These are phyloP conservation scores for Nyctibius grandis DNA, from an alignment of 2,797 vertebrate genomes.

Conservation along the genomic window DNA sequence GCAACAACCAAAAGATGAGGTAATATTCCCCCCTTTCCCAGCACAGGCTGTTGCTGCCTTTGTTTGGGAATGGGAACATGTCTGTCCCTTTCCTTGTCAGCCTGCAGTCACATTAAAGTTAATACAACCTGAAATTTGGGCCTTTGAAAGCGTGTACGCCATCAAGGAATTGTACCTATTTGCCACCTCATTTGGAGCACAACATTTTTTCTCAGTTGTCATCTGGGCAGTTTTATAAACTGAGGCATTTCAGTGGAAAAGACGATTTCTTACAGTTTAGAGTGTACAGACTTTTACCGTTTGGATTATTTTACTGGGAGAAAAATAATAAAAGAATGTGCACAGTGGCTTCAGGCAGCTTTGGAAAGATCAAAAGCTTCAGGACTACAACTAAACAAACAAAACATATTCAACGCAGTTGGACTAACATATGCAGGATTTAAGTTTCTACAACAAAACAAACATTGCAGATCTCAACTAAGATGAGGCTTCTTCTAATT, in stretches of 20 bases:
- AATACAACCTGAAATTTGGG: not conserved
- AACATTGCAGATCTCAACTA: not conserved
- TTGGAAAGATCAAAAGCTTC: not conserved
- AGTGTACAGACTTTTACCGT: not conserved
- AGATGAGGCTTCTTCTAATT: not conserved
- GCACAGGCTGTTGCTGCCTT: not conserved
- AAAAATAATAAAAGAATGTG: not conserved
- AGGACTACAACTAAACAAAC: not conserved
- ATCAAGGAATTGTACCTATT: not conserved
- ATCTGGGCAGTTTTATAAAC: not conserved
- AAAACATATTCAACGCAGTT: not conserved
- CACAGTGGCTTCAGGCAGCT: not conserved
- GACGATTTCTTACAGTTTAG: not conserved
- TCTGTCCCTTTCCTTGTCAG: not conserved
- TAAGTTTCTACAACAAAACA: not conserved
- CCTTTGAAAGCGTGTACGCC: not conserved
- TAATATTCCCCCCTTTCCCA: not conserved
- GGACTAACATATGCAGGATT: not conserved
- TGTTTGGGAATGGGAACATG: not conserved
- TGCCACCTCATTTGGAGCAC: not conserved
- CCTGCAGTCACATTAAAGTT: not conserved
- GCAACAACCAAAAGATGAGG: not conserved
- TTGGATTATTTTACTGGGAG: not conserved
- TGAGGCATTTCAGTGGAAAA: not conserved
- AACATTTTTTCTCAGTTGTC: not conserved